phyloP scores from a whole-genome alignment of 2,888 invertebrate species.

The Cephus sareptanus region DNA sequence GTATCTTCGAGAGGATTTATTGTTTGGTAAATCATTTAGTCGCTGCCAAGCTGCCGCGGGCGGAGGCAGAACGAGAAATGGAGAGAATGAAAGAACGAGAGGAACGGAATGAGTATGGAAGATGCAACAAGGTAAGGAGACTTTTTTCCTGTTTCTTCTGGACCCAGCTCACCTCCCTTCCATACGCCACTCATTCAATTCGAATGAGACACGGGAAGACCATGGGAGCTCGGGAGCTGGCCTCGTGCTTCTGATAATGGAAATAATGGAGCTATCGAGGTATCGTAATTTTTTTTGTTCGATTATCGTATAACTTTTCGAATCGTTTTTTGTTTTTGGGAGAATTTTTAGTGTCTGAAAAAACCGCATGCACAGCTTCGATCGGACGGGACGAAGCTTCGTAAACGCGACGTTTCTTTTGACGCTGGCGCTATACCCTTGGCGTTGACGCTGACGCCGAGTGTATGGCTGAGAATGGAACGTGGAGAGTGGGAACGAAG shows the following conservation, averaged over 20 bases:
- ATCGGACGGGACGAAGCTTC: background rate
- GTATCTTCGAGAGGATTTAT: constrained; percentile 63
- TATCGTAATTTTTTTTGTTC: background rate
- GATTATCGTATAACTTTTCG: too few species aligned
- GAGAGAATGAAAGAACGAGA: constrained; percentile 19
- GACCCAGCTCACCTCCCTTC: background rate
- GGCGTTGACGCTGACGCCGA: background rate
- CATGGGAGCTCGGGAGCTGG: background rate
- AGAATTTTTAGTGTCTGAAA: too few species aligned
- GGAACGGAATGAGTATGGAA: constrained; percentile 9
- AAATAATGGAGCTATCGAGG: background rate
- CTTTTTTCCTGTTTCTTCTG: constrained; percentile 11
- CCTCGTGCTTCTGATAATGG: background rate
- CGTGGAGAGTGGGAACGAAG: background rate
- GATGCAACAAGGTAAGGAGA: constrained; percentile 16
- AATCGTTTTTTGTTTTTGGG: too few species aligned
- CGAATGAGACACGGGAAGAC: background rate
- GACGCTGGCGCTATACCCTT: too few species aligned
- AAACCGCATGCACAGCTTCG: too few species aligned
- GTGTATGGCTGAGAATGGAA: background rate
- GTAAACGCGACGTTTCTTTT: background rate
- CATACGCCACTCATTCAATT: background rate
- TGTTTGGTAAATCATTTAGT: constrained; percentile 66
- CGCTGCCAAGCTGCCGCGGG: constrained; percentile 63
- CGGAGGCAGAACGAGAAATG: constrained; percentile 29